A percentile compares a stretch with the other conserved stretches of the same genome.
phyloP scores from a whole-genome alignment of 2,888 invertebrate species.

The Parascotia fuliginaria region DNA sequence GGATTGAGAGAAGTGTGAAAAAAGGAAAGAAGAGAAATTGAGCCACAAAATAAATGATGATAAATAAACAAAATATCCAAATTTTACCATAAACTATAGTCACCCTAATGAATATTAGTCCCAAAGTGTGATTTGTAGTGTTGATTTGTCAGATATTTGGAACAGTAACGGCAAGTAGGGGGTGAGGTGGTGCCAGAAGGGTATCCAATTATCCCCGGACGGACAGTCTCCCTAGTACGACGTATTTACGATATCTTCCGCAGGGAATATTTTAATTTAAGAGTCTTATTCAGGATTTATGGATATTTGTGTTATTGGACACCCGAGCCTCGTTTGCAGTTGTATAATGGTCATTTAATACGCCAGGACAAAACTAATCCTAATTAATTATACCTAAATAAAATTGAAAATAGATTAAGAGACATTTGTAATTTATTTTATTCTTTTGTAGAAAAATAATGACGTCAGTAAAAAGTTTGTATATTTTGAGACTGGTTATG shows the following conservation, averaged over 20 bases:
- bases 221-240: slow-evolving; percentile 20
- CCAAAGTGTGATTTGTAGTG: slow-evolving; percentile 45
- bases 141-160: slow-evolving; percentile 52
- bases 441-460: no score
- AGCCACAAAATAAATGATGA: no score
- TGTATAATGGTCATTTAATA: no score
- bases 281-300: slow-evolving; percentile 32
- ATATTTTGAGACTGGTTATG: no score
- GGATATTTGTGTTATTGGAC: slow-evolving; percentile 26
- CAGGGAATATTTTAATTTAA: slow-evolving; percentile 41
- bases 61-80: neutral
- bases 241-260: slow-evolving; percentile 34
- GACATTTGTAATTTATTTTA: no score
- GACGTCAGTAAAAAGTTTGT: no score
- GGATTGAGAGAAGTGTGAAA: no score
- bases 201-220: slow-evolving; percentile 42
- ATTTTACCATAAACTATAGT: slow-evolving; percentile 16
- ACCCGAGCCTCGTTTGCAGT: slow-evolving; percentile 5
- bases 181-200: slow-evolving; percentile 21
- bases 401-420: no score
- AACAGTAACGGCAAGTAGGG: slow-evolving; percentile 40
- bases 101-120: slow-evolving; percentile 37
- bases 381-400: no score
- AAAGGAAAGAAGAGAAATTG: no score
- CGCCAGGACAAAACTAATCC: no score